phyloP scores from a whole-genome alignment of 2,797 vertebrate species.

The Oryzias dopingdopingensis region DNA sequence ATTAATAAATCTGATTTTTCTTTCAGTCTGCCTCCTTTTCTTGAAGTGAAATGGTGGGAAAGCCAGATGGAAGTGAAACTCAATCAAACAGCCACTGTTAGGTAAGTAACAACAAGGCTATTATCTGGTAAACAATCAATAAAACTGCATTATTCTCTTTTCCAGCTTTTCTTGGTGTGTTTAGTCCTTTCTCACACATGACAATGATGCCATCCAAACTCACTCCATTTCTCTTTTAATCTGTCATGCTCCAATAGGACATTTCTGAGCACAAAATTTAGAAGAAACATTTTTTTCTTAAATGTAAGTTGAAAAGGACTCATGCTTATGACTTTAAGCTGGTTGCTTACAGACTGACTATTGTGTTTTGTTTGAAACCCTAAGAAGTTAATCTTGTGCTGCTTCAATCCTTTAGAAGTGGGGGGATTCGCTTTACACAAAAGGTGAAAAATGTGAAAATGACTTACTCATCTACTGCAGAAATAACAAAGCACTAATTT shows the following conservation, averaged over 20 bases:
- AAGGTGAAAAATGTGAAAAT: not conserved
- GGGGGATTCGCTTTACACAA: constrained; percentile 2
- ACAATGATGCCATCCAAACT: constrained; percentile 36
- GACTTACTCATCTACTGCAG: not conserved
- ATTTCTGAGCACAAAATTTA: constrained; percentile 26
- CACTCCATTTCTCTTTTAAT: constrained; percentile 20
- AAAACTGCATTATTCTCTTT: constrained; percentile 43
- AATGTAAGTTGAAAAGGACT: constrained; percentile 24
- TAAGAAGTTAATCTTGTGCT: not conserved
- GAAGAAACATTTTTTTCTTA: constrained; percentile 30
- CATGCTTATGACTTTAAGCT: constrained; percentile 11
- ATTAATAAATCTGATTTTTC: constrained; percentile 42
- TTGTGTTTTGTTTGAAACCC: not conserved
- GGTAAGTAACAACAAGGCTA: constrained; percentile 46
- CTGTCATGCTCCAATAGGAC: constrained; percentile 31
- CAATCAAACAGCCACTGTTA: constrained; percentile 60
- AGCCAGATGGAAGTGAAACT: constrained; percentile 74
- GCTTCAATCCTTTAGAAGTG: not conserved
- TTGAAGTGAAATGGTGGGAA: constrained; percentile 31
- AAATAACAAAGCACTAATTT: constrained; percentile 14
- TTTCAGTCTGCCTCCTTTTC: constrained; percentile 20
- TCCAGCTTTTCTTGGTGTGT: constrained; percentile 31
- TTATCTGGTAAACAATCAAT: constrained; percentile 67
- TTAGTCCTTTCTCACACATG: constrained; percentile 40
- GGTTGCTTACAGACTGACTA: constrained; percentile 5